These are phyloP conservation scores for Venusia cambrica DNA, from an alignment of 2,888 invertebrate species.

Conservation along the genomic window DNA sequence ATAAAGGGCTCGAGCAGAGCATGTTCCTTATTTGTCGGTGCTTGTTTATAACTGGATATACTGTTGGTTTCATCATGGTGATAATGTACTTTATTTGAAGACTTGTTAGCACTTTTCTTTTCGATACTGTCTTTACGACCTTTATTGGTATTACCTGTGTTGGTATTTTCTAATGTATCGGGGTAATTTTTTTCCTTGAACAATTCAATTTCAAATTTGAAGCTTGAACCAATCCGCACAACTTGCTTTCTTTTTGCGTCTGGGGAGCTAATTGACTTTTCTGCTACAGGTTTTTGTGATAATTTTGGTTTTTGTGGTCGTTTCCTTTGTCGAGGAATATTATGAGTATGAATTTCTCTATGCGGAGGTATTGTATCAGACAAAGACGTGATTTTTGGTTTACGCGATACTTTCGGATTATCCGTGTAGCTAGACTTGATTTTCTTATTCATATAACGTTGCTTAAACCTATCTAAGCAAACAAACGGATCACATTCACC, in stretches of 20 bases:
- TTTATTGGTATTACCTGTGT: no score
- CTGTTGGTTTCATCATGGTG: slow-evolving; percentile 3
- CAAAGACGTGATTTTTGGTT: no score
- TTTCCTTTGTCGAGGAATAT: slow-evolving; percentile 8
- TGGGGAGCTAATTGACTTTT: slow-evolving; percentile 17
- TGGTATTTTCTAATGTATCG: slow-evolving; percentile 4
- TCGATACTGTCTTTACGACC: slow-evolving; percentile 3
- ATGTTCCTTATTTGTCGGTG: neutral
- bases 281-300: slow-evolving; percentile 2
- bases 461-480: slow-evolving; percentile 30
- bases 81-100: slow-evolving; percentile 1
- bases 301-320: slow-evolving; percentile 1
- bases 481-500: slow-evolving; percentile 34
- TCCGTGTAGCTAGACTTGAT: slow-evolving; percentile 4
- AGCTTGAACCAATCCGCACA: slow-evolving; percentile 33
- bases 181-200: slow-evolving; percentile 28
- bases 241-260: slow-evolving; percentile 21
- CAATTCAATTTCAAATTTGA: slow-evolving; percentile 39
- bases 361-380: no score
- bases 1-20: slow-evolving; percentile 11
- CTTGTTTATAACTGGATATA: neutral
- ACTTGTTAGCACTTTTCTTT: slow-evolving; percentile 3
- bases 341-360: no score
- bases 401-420: neutral
- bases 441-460: slow-evolving; percentile 5